A percentile compares a stretch with the other conserved stretches of the same genome.
phyloP scores from a whole-genome alignment of 2,797 vertebrate genomes.

The Zenarchopterus dispar region DNA sequence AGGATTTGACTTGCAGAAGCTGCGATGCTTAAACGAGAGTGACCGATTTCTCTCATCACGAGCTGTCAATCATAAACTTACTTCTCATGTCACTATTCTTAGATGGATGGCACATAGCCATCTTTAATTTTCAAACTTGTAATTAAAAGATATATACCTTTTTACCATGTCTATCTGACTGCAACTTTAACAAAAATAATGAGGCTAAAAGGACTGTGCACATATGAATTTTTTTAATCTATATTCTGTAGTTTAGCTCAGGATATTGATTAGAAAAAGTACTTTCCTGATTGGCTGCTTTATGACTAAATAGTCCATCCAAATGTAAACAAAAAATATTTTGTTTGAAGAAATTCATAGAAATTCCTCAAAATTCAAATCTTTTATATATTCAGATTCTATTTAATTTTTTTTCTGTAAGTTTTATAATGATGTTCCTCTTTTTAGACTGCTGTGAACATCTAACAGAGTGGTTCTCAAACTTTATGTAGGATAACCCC shows the following conservation, averaged over 20 bases:
- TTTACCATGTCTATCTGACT: constrained; percentile 22
- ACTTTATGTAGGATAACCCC: too few species aligned
- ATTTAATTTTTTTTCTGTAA: too few species aligned
- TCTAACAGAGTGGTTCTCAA: too few species aligned
- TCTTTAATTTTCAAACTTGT: constrained; percentile 53
- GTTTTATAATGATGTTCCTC: too few species aligned
- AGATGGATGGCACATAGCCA: constrained; percentile 46
- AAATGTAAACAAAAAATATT: too few species aligned
- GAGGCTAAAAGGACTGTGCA: background rate
- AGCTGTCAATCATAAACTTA: constrained; percentile 71
- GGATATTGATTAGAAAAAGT: background rate
- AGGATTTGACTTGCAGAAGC: constrained; percentile 78
- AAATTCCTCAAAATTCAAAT: too few species aligned
- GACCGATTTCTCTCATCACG: constrained; percentile 70
- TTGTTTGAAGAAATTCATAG: too few species aligned
- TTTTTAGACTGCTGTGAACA: too few species aligned
- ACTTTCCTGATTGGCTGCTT: too few species aligned
- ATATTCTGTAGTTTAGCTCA: background rate
- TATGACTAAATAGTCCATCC: too few species aligned
- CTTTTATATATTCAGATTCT: too few species aligned
- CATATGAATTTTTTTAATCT: background rate
- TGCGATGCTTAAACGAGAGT: constrained; percentile 66
- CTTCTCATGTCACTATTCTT: constrained; percentile 60
- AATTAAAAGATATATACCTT: constrained; percentile 37
- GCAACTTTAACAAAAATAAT: constrained; percentile 14